These are phyloP conservation scores for Lymantria dispar DNA, from an alignment of 2,888 invertebrate genomes.

Conservation along the genomic window DNA sequence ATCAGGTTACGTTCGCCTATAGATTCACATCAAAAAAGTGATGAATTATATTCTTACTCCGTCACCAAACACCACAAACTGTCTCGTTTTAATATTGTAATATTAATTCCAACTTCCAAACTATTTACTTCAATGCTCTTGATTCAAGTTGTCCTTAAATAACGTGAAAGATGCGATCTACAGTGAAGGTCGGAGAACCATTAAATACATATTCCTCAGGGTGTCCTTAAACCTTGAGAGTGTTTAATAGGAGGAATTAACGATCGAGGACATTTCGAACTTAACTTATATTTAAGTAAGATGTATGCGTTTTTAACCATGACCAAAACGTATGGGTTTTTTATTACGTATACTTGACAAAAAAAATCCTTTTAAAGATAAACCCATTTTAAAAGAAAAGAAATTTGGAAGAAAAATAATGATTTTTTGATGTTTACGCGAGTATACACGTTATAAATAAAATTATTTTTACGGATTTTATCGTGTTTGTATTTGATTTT, in stretches of 20 bases:
- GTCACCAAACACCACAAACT: too few species aligned
- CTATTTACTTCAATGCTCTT: not conserved
- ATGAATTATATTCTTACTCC: too few species aligned
- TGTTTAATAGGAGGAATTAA: slow-evolving; percentile 2
- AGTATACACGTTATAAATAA: too few species aligned
- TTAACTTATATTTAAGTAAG: not conserved
- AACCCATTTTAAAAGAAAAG: too few species aligned
- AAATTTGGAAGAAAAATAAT: too few species aligned
- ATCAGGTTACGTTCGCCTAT: too few species aligned
- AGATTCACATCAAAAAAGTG: too few species aligned
- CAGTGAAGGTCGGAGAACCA: not conserved
- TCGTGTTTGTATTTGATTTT: too few species aligned
- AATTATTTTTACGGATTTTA: too few species aligned
- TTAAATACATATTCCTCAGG: slow-evolving; percentile 3
- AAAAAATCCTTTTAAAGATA: not conserved
- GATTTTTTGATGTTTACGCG: too few species aligned
- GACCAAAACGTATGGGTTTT: not conserved
- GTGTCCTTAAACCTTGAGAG: not conserved
- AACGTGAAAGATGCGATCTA: not conserved
- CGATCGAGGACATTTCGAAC: not conserved
- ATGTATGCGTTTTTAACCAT: not conserved
- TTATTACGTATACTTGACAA: not conserved
- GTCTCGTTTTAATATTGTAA: too few species aligned
- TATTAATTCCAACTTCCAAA: not conserved
- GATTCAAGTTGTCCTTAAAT: not conserved